Evolutionary conservation across 2,113 vertebrate genomes (phyloP).

Genomic region (Myiozetetes cayanensis): DNA sequence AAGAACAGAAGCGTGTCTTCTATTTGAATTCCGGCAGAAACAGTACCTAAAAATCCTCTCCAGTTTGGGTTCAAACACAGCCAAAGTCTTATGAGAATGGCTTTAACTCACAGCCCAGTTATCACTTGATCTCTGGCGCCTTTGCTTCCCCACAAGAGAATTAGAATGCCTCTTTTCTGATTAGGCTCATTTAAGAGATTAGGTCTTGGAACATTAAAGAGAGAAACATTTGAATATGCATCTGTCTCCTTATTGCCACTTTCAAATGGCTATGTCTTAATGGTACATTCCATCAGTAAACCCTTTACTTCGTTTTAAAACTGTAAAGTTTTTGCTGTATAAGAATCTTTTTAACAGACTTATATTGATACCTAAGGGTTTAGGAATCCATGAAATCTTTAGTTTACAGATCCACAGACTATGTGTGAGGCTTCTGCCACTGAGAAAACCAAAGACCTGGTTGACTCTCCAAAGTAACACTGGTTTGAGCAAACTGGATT

Average conservation of each 20-base stretch:
- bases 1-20: not conserved
- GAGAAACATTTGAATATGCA: constrained; percentile 50
- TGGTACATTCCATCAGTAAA: not conserved
- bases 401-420: not conserved
- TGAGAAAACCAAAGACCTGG: not conserved
- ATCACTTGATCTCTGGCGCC: constrained; percentile 39
- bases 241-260: not conserved
- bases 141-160: constrained; percentile 30
- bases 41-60: not conserved
- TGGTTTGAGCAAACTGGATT: not conserved
- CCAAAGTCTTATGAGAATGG: not conserved
- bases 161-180: constrained; percentile 49
- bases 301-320: not conserved
- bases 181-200: constrained; percentile 37
- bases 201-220: constrained; percentile 44
- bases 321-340: not conserved
- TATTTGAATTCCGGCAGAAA: not conserved
- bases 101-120: constrained; percentile 15
- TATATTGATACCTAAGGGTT: not conserved
- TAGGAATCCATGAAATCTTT: not conserved
- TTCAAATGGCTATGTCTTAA: constrained; percentile 17
- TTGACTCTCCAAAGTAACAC: not conserved
- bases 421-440: not conserved
- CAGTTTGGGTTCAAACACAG: not conserved
- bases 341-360: not conserved